phyloP scores from a whole-genome alignment of 1,140 invertebrate genomes.

The Ladona fulva region DNA sequence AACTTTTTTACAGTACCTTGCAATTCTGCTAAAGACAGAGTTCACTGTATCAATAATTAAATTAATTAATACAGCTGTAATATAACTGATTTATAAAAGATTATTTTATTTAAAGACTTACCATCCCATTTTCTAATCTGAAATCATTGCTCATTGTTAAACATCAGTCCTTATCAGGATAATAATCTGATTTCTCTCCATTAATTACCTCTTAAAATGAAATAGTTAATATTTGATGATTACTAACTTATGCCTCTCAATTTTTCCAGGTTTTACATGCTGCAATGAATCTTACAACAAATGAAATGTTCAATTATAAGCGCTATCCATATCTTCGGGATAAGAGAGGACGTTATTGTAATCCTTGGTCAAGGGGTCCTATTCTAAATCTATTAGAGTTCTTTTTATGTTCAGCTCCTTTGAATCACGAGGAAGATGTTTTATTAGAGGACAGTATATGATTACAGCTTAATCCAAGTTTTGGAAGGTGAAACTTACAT shows the following conservation, averaged over 20 bases:
- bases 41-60: too few relatives aligned
- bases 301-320: constrained; percentile 90
- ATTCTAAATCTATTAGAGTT: constrained; percentile 82
- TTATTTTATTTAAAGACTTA: too few relatives aligned
- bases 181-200: too few relatives aligned
- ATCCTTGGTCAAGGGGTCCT: constrained; percentile 79
- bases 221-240: constrained; percentile 7
- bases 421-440: constrained; percentile 16
- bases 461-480: constrained; percentile 4
- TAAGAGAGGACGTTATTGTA: constrained; percentile 74
- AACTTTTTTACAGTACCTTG: too few relatives aligned
- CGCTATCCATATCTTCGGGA: constrained; percentile 80
- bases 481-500: background rate
- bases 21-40: too few relatives aligned
- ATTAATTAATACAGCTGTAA: too few relatives aligned
- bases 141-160: constrained; percentile 16
- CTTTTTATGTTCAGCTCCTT: constrained; percentile 56
- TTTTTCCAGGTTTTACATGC: constrained; percentile 66
- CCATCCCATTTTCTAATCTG: constrained; percentile 5
- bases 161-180: too few relatives aligned
- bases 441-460: constrained; percentile 12
- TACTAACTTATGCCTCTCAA: constrained; percentile 15
- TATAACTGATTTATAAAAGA: too few relatives aligned
- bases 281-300: constrained; percentile 86
- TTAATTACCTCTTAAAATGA: constrained; percentile 9